phyloP scores from a whole-genome alignment of 2,888 invertebrate genomes.

The Thecocarcelia acutangulata region DNA sequence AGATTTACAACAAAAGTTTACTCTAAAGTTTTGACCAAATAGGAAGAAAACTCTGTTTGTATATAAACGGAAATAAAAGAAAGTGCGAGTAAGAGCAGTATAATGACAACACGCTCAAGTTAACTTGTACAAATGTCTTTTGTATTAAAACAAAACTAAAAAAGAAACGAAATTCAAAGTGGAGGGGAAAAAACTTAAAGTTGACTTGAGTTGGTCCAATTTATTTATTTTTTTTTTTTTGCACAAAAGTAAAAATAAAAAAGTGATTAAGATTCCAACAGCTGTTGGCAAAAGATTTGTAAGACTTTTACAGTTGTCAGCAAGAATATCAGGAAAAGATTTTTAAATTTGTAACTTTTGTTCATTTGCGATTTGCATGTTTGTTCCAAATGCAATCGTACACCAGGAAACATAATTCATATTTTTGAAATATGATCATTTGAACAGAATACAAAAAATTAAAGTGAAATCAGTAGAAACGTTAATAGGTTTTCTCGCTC shows the following conservation, averaged over 20 bases:
- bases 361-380: conserved; percentile 24
- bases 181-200: conserved; percentile 21
- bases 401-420: not conserved
- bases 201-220: conserved; percentile 51
- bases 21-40: conserved; percentile 40
- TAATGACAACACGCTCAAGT: conserved; percentile 53
- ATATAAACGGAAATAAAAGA: conserved; percentile 35
- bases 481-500: too few relatives aligned
- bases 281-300: conserved; percentile 62
- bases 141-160: not conserved
- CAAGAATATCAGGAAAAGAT: conserved; percentile 25
- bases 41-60: conserved; percentile 22
- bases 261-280: conserved; percentile 68
- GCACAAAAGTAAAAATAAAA: conserved; percentile 22
- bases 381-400: not conserved
- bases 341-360: conserved; percentile 19
- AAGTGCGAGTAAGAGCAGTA: conserved; percentile 29
- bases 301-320: conserved; percentile 19
- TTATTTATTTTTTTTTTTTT: too few relatives aligned
- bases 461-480: too few relatives aligned
- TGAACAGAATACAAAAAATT: too few relatives aligned
- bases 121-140: conserved; percentile 54
- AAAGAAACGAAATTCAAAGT: not conserved
- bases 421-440: not conserved
- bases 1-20: conserved; percentile 26